Evolutionary conservation across 2,888 invertebrate species (phyloP), one percentile per base, ranked within the genome.

Genomic region (Aleiodes alternator): DNA sequence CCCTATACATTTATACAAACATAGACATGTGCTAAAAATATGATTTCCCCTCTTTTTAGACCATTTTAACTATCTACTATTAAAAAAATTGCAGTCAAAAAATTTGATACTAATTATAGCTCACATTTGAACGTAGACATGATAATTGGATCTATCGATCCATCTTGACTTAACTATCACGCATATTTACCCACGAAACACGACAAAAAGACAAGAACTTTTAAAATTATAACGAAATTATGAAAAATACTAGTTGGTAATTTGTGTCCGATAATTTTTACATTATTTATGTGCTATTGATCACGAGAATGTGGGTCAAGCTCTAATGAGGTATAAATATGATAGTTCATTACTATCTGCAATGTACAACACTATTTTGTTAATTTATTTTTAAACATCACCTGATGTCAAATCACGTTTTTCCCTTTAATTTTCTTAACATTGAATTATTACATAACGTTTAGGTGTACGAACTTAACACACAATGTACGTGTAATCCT

Each of bases 401-500:
- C 71, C 4, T 31, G 14, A 23, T n/a, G 23, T 51, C 16, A 16
- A 29, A 23, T 43, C 43, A 57, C 70, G 29, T n/a, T 71, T 29
- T 61, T 34, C 4, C 34, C 34, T 43, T 43, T 11, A 43, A 43
- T 43, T 43, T 43, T 43, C 43, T 43, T 43, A 23, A 43, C 43
- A 3, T 14, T 59, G 23, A 56, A 29, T 16, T 6, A 74, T 76
- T 72, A 72, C 29, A 48, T 59, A 72, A 76, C 64, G n/a, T 34
- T 61, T 56, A 16, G 72, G 56, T 50, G 56, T 38, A 70, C 76
- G 78, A 76, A 79, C 76, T 43, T 14, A 78, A 82, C 80, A 82
- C 80, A 82, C 84, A 83, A 80, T 82, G 82, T 82, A 82, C 81
- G 80, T 77, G 79, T 87, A 87, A 87, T 87, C 87, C 83, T 82